Conservation (phyloP, 2,797 vertebrate genomes). For the Ammospiza maritima region DNA sequence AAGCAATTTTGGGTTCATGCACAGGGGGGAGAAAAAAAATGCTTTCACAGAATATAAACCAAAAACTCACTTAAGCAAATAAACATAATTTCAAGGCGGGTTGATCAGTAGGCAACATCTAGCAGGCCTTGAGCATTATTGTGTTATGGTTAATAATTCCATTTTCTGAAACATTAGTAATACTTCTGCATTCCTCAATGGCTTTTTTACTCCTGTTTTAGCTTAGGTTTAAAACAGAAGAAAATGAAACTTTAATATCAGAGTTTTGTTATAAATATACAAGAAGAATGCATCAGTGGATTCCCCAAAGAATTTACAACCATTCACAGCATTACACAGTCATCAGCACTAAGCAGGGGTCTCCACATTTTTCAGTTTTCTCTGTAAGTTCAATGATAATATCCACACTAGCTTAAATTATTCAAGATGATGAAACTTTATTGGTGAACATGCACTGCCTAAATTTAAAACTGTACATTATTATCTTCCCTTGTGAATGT, state of each 20-base stretch:
- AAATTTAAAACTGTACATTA: conserved; percentile 70
- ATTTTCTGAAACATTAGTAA: conserved; percentile 71
- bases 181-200: conserved; percentile 42
- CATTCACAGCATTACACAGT: conserved; percentile 39
- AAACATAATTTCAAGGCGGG: conserved; percentile 70
- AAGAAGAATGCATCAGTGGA: conserved; percentile 57
- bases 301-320: conserved; percentile 56
- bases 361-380: conserved; percentile 64
- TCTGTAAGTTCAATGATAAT: conserved; percentile 62
- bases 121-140: conserved; percentile 59
- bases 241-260: conserved; percentile 66
- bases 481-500: conserved; percentile 67
- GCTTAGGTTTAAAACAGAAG: conserved; percentile 44
- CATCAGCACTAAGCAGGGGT: conserved; percentile 63
- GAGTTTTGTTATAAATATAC: conserved; percentile 64
- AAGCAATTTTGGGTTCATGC: conserved; percentile 68
- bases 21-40: background rate
- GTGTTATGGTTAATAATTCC: conserved; percentile 69
- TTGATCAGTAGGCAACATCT: conserved; percentile 67
- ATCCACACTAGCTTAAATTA: conserved; percentile 61
- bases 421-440: conserved; percentile 69
- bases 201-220: conserved; percentile 44
- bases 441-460: conserved; percentile 63
- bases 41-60: conserved; percentile 63
- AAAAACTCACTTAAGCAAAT: conserved; percentile 68